Evolutionary conservation across 2,113 vertebrate genomes (phyloP).

Genomic region (Myrmophylax atrothorax): DNA sequence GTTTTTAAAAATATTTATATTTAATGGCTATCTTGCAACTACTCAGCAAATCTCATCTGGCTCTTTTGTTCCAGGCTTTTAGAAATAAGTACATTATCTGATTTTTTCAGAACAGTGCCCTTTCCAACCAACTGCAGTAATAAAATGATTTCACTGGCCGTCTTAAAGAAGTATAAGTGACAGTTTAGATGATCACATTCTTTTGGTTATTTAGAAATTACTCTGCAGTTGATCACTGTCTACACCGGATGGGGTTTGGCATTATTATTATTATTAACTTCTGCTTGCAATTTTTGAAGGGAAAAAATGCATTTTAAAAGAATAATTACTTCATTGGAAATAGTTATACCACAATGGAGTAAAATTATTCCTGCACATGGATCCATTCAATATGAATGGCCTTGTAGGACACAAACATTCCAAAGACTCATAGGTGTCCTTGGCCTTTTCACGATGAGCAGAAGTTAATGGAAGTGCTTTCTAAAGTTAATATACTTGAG

Average conservation of each 20-base stretch:
- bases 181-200: background rate
- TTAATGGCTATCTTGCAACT: constrained; percentile 55
- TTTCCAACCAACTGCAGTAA: constrained; percentile 24
- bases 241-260: background rate
- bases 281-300: background rate
- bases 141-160: constrained; percentile 22
- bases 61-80: constrained; percentile 55
- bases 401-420: background rate
- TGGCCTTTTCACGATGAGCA: background rate
- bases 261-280: background rate
- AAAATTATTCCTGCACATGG: background rate
- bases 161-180: background rate
- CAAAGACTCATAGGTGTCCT: background rate
- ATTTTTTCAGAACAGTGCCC: constrained; percentile 34
- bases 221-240: background rate
- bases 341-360: background rate
- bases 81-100: constrained; percentile 57
- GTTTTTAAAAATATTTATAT: constrained; percentile 69
- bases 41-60: constrained; percentile 59
- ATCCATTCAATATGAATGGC: background rate
- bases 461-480: background rate
- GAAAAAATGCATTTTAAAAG: background rate
- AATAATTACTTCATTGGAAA: background rate
- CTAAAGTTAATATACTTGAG: background rate
- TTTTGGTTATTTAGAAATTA: background rate